A percentile compares a stretch with the other conserved stretches of the same genome.
Conservation (phyloP, 30 jellyfish, hydroid and myxozoan species). For the Aurelia aurita region DNA sequence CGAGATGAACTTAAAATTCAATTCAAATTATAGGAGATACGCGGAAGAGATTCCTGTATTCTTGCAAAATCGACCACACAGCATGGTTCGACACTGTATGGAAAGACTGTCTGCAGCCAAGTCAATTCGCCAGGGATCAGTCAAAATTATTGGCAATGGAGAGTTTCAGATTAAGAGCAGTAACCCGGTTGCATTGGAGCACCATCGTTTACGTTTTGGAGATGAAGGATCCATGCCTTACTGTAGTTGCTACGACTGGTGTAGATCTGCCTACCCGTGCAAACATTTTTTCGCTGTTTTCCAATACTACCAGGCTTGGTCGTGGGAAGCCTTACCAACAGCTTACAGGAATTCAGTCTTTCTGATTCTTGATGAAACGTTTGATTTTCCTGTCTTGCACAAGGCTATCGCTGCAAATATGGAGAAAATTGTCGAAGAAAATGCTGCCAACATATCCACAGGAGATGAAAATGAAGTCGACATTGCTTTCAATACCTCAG, state of each 20-base stretch:
- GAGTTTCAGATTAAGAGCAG: conserved; percentile 12
- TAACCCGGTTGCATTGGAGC: conserved; percentile 6
- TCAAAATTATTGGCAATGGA: conserved; percentile 9
- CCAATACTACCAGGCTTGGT: conserved; percentile 8
- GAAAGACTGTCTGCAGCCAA: conserved; percentile 17
- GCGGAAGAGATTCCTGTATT: conserved; percentile 11
- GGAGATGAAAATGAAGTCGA: no score
- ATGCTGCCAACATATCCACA: no score
- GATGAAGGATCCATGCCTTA: conserved; percentile 45
- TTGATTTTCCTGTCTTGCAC: neutral
- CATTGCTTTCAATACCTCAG: neutral
- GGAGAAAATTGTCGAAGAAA: no score
- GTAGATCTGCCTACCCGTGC: conserved; percentile 27
- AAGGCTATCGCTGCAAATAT: no score
- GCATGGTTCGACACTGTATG: conserved; percentile 32
- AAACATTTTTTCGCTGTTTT: conserved; percentile 34
- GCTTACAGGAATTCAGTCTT: conserved; percentile 32
- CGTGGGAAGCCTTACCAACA: conserved; percentile 37
- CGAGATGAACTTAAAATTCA: neutral
- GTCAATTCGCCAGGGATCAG: neutral
- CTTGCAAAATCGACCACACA: conserved; percentile 37
- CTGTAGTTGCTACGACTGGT: conserved; percentile 45
- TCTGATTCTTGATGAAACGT: conserved; percentile 22
- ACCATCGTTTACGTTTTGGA: conserved; percentile 39
- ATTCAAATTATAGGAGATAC: neutral